These are phyloP conservation scores for Heliconius melpomene DNA, from an alignment of 1,140 invertebrate species.

Conservation along the genomic window DNA sequence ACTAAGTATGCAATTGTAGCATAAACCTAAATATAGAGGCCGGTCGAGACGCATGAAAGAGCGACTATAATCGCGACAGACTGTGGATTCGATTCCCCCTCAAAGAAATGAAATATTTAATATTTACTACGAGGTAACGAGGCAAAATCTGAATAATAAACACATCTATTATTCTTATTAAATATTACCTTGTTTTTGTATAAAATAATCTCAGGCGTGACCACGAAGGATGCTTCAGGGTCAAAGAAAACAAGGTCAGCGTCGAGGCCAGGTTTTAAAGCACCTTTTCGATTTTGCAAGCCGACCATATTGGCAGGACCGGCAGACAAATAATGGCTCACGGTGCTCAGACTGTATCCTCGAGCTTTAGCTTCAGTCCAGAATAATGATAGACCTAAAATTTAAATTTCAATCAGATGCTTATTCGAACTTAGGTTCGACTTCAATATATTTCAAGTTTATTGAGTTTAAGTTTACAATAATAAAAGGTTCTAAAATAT, in stretches of 20 bases:
- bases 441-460: background rate
- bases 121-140: too few species aligned
- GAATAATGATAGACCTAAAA: slow-evolving; percentile 83
- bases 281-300: slow-evolving; percentile 83
- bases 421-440: background rate
- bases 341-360: slow-evolving; percentile 79
- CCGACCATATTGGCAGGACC: slow-evolving; percentile 84
- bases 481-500: background rate
- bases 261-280: slow-evolving; percentile 83
- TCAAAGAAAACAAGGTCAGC: slow-evolving; percentile 89
- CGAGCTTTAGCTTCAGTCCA: slow-evolving; percentile 83
- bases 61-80: too few species aligned
- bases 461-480: background rate
- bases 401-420: background rate
- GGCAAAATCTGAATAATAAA: background rate
- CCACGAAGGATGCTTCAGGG: slow-evolving; percentile 83
- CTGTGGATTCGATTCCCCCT: too few species aligned
- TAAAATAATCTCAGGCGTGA: slow-evolving; percentile 78
- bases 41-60: too few species aligned
- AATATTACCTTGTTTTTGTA: slow-evolving; percentile 83
- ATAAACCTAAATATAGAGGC: background rate
- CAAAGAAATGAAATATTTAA: too few species aligned
- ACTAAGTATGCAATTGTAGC: background rate
- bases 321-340: slow-evolving; percentile 82
- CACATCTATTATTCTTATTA: background rate